A percentile compares a stretch with the other conserved stretches of the same genome.
phyloP scores from a whole-genome alignment of 2,797 vertebrate species.

The Chloroceryle amazona region DNA sequence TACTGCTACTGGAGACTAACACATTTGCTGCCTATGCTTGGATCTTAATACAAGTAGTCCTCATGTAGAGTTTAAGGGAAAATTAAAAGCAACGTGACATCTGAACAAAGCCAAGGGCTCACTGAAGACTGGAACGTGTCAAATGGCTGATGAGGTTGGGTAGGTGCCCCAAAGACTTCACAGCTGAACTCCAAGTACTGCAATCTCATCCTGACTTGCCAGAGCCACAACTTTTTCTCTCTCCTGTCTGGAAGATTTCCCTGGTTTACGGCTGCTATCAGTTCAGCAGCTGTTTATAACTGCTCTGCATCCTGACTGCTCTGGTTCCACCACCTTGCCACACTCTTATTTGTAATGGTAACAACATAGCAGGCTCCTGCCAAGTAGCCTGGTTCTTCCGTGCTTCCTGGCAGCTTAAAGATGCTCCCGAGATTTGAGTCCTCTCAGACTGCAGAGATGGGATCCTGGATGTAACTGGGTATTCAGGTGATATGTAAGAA shows the following conservation, averaged over 20 bases:
- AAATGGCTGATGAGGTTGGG: background rate
- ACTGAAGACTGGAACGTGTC: rapidly evolving
- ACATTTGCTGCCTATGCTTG: background rate
- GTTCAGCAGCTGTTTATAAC: background rate
- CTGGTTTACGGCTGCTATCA: background rate
- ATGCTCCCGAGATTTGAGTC: background rate
- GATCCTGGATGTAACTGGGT: rapidly evolving
- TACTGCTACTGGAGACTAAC: background rate
- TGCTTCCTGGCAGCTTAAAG: background rate
- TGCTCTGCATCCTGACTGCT: background rate
- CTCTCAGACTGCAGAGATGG: background rate
- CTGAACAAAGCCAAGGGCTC: background rate
- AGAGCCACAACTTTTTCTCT: background rate
- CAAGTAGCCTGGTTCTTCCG: too few relatives aligned
- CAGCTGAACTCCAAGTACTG: background rate
- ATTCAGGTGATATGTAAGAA: rapidly evolving
- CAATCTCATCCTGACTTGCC: background rate
- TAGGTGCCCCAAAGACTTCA: background rate
- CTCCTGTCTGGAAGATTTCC: background rate
- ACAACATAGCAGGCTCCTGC: background rate
- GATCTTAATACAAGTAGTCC: background rate
- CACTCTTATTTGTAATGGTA: rapidly evolving
- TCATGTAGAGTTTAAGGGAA: background rate
- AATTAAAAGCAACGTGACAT: background rate
- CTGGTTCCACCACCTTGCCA: background rate